Percentiles rank a stretch among this genome's conserved stretches.
phyloP scores from a whole-genome alignment of 1,140 invertebrate species.

The Holcopasites calliopsidis region DNA sequence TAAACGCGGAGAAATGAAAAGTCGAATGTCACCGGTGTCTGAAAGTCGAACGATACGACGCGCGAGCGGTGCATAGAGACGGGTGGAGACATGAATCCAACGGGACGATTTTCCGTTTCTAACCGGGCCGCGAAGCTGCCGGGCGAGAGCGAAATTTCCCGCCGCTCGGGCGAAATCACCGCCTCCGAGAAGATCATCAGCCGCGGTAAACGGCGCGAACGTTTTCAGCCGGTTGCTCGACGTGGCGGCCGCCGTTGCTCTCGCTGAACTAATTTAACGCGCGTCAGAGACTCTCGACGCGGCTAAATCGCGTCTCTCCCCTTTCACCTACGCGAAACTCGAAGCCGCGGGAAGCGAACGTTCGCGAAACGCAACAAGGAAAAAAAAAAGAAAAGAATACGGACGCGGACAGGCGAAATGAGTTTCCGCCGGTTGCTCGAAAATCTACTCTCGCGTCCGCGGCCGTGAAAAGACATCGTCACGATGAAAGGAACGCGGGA shows the following conservation, averaged over 20 bases:
- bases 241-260: not conserved
- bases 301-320: not conserved
- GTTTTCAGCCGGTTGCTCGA: not conserved
- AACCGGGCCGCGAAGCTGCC: too few species aligned
- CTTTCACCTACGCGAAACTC: not conserved
- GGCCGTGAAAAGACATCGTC: not conserved
- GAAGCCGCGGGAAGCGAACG: not conserved
- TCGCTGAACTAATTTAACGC: slow-evolving; percentile 22
- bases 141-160: not conserved
- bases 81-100: too few species aligned
- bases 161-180: not conserved
- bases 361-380: not conserved
- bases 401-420: too few species aligned
- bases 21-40: too few species aligned
- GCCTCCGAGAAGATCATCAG: not conserved
- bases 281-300: slow-evolving; percentile 27
- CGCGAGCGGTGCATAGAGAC: too few species aligned
- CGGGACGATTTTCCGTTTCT: too few species aligned
- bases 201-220: not conserved
- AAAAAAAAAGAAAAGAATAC: not conserved
- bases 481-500: not conserved
- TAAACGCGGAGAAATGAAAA: too few species aligned
- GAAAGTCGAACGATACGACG: too few species aligned
- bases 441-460: too few species aligned
- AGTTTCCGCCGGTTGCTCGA: too few species aligned